A percentile compares a stretch with the other conserved stretches of the same genome.
Conservation (phyloP, 2,797 vertebrate species). For the Darevskia mixta region DNA sequence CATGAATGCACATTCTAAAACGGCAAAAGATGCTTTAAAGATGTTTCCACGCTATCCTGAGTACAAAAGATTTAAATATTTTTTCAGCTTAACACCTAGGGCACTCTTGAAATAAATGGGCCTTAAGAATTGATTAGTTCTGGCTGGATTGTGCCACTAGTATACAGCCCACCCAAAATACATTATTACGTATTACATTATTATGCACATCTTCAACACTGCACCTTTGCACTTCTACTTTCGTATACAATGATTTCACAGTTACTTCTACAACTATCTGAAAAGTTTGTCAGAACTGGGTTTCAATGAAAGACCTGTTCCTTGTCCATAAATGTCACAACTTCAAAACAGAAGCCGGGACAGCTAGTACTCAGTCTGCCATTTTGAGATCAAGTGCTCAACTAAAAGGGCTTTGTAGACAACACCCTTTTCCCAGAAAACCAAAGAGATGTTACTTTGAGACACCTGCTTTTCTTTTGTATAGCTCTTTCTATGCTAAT, state of each 20-base stretch:
- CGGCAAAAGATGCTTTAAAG: neutral
- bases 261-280: neutral
- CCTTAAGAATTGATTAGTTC: neutral
- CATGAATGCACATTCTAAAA: neutral
- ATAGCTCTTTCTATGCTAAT: neutral
- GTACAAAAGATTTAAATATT: neutral
- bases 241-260: neutral
- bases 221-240: neutral
- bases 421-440: neutral
- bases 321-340: neutral
- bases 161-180: neutral
- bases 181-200: too few species aligned
- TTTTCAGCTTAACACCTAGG: neutral
- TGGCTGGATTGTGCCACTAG: neutral
- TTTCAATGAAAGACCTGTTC: neutral
- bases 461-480: neutral
- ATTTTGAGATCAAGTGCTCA: neutral
- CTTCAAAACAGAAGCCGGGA: neutral
- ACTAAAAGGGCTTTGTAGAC: neutral
- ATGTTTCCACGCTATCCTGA: neutral
- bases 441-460: too few species aligned
- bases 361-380: neutral
- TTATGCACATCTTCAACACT: too few species aligned
- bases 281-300: neutral
- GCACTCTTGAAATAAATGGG: neutral